These are phyloP conservation scores for Platycercus adscitus DNA, from an alignment of 2,113 vertebrate species.

Conservation along the genomic window DNA sequence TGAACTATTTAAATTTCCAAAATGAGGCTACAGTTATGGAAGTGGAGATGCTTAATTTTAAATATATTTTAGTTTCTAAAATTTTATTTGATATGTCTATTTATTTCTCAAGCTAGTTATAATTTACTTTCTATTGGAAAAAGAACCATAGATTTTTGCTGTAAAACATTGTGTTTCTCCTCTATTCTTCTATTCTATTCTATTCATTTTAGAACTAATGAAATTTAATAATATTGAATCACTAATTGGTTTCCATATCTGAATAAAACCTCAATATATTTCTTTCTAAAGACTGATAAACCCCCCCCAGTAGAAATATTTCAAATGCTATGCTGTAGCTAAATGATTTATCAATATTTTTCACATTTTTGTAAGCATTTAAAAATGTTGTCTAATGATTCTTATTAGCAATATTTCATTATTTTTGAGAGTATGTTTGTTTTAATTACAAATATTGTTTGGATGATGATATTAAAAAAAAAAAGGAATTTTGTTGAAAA, in stretches of 20 bases:
- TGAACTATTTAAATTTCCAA: background rate
- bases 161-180: background rate
- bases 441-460: background rate
- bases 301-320: background rate
- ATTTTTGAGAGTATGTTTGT: background rate
- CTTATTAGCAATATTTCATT: background rate
- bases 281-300: background rate
- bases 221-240: background rate
- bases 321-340: background rate
- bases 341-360: background rate
- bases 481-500: background rate
- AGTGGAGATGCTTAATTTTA: background rate
- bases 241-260: background rate
- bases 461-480: background rate
- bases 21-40: background rate
- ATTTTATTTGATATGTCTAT: background rate
- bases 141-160: background rate
- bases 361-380: background rate
- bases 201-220: background rate
- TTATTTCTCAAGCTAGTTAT: background rate
- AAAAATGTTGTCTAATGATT: background rate
- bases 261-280: background rate
- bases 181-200: background rate
- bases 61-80: background rate
- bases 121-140: background rate